Percentiles rank a stretch among this genome's conserved stretches.
These are phyloP conservation scores for Lepidurus arcticus DNA, from an alignment of 1,140 invertebrate species.

Conservation along the genomic window DNA sequence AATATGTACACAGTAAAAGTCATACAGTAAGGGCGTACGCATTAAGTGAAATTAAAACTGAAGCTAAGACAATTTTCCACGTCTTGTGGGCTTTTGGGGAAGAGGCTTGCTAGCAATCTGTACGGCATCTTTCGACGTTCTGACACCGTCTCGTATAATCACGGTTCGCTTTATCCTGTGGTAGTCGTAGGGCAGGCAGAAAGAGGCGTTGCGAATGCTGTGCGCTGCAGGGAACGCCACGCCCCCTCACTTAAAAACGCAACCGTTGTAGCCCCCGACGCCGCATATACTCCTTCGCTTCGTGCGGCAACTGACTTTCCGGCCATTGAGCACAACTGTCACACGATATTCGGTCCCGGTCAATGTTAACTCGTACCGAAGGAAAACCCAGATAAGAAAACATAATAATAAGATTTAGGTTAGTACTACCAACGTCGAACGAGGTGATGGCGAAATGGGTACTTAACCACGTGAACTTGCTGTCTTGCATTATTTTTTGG, in stretches of 20 bases:
- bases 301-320: constrained; percentile 20
- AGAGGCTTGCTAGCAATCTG: background rate
- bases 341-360: constrained; percentile 5
- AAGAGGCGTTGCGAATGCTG: constrained; percentile 11
- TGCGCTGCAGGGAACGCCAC: constrained; percentile 16
- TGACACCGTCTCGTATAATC: background rate
- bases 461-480: background rate
- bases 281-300: background rate
- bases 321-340: constrained; percentile 17
- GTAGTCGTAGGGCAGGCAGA: background rate
- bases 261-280: background rate
- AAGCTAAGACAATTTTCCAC: background rate
- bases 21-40: background rate
- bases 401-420: constrained; percentile 13
- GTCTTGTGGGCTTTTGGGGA: background rate
- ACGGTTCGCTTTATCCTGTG: background rate
- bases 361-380: background rate
- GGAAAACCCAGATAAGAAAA: constrained; percentile 14
- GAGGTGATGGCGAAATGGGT: constrained; percentile 1
- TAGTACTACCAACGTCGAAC: constrained; percentile 1
- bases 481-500: constrained; percentile 5
- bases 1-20: background rate
- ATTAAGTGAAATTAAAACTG: background rate
- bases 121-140: constrained; percentile 15
- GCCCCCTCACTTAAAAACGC: background rate